Percentiles rank a stretch among this genome's conserved stretches.
phyloP scores from a whole-genome alignment of 2,888 invertebrate genomes.

The Dastarcus helophoroides region DNA sequence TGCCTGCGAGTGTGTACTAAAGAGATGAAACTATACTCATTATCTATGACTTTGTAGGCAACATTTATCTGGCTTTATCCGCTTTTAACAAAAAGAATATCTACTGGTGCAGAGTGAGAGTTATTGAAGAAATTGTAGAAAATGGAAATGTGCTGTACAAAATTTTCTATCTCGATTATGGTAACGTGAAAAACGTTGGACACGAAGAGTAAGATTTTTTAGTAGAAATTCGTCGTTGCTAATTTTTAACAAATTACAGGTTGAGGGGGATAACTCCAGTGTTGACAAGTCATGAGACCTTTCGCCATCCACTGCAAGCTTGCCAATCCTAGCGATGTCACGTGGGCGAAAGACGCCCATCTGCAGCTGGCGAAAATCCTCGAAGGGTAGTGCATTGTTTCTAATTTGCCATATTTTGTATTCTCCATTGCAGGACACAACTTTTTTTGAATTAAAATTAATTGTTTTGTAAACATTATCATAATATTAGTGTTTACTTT shows the following conservation, averaged over 20 bases:
- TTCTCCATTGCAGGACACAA: too few relatives aligned
- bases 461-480: too few relatives aligned
- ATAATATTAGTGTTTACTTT: too few relatives aligned
- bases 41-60: slow-evolving; percentile 36
- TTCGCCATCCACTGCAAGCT: slow-evolving; percentile 50
- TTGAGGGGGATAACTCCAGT: slow-evolving; percentile 32
- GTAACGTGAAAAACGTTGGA: slow-evolving; percentile 41
- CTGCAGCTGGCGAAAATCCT: slow-evolving; percentile 47
- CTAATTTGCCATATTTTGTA: too few relatives aligned
- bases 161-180: slow-evolving; percentile 55
- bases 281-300: slow-evolving; percentile 37
- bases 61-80: slow-evolving; percentile 51
- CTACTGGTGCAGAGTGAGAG: slow-evolving; percentile 56
- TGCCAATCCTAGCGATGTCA: slow-evolving; percentile 41
- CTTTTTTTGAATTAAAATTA: too few relatives aligned
- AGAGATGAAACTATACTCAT: slow-evolving; percentile 2
- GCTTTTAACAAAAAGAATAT: slow-evolving; percentile 37
- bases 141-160: slow-evolving; percentile 34
- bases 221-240: neutral
- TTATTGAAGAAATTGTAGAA: slow-evolving; percentile 30
- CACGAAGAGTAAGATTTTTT: slow-evolving; percentile 38
- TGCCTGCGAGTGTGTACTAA: too few relatives aligned
- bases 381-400: slow-evolving; percentile 51
- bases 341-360: slow-evolving; percentile 45
- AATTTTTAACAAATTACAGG: neutral